Evolutionary conservation across 2,797 vertebrate species (phyloP), one percentile per base, ranked within the genome.

Genomic region (Nannoperca obscura): DNA sequence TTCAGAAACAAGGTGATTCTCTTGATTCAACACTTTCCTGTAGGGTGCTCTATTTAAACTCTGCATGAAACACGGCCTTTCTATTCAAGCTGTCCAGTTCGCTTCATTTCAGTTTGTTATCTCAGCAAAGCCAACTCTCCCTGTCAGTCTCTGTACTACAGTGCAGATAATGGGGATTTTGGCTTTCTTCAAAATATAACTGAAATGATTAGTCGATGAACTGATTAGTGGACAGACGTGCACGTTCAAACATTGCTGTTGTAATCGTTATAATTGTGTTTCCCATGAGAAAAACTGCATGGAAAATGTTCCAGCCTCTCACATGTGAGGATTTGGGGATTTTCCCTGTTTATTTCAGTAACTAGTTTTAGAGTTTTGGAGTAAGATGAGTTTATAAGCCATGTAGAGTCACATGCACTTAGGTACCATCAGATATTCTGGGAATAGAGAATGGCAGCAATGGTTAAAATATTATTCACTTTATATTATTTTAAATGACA

Each of bases 1-100:
- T 42, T 84, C 73, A 80, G 70, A 62, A 73, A 49, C 71, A 82
- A 81, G 79, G 59, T 84, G 74, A 82, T 82, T 86, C 69, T 78
- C 69, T 76, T 65, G 67, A 84, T 84, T 83, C 81, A 53, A 73
- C 54, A 49, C 71, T 69, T 79, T 85, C 55, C 78, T 77, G 60
- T 58, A 20, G 73, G 78, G 71, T 50, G 77, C 62, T 76, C 68
- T 47, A 30, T 75, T 78, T 69, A 44, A 13, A 36, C 74, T 55
- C 72, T 7, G 78, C 70, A 68, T 71, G 78, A 79, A 79, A 44
- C 67, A 32, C 44, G 17, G 46, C 50, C 49, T 80, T 54, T 60
- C 55, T 61, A 1, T 65, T 82, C 72, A 62, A 52, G 13, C 47
- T n/a, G 22, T 68, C 65, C 62, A 0, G 55, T 87, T 50, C 24